Percentiles rank a stretch among this genome's conserved stretches.
Conservation (phyloP, 2,888 invertebrate genomes). For the Drosophila anomelani region DNA sequence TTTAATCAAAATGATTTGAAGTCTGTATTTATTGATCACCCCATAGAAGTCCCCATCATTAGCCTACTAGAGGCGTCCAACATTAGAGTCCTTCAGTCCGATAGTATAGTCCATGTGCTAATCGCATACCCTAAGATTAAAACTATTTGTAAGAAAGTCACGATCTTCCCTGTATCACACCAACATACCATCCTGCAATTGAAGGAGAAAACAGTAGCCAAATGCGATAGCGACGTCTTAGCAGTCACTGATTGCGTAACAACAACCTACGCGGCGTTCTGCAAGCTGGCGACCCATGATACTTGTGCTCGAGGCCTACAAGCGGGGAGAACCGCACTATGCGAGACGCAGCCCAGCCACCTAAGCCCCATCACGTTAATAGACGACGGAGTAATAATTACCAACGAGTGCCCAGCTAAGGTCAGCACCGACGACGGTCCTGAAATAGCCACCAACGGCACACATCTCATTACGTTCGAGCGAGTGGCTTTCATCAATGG, state of each 20-base stretch:
- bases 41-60: too few species aligned
- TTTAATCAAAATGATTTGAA: not conserved
- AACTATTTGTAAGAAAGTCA: not conserved
- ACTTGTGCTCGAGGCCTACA: conserved; percentile 1
- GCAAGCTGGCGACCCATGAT: not conserved
- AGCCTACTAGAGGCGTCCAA: too few species aligned
- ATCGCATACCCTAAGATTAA: not conserved
- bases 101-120: not conserved
- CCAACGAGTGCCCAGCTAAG: too few species aligned
- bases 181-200: too few species aligned
- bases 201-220: too few species aligned
- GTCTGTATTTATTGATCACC: not conserved
- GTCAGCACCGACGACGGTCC: conserved; percentile 2
- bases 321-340: conserved; percentile 15
- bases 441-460: too few species aligned
- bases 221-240: not conserved
- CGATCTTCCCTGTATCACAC: not conserved
- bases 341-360: conserved; percentile 28
- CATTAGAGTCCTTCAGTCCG: not conserved
- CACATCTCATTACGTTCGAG: too few species aligned
- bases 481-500: too few species aligned
- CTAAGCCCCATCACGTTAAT: conserved; percentile 5
- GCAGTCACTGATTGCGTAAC: not conserved
- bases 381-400: conserved; percentile 7
- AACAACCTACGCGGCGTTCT: not conserved